These are phyloP conservation scores for Athalia circularis DNA, from an alignment of 2,888 invertebrate genomes.

Conservation along the genomic window DNA sequence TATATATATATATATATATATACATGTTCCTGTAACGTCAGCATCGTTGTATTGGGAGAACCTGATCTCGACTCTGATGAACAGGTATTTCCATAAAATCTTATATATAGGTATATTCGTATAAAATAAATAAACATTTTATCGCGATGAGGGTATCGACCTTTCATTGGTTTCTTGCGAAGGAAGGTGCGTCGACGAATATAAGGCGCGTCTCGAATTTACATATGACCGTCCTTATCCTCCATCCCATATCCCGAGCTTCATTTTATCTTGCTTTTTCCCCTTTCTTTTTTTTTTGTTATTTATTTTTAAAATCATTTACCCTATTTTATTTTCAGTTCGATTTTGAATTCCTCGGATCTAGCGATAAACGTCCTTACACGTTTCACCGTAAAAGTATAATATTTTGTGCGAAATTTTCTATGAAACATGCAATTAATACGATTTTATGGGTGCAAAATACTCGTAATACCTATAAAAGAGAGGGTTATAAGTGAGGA, in stretches of 20 bases:
- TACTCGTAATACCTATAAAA: not conserved
- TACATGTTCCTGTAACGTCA: not conserved
- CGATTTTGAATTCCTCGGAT: not conserved
- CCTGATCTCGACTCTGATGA: too few species aligned
- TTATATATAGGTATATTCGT: not conserved
- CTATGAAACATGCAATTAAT: too few species aligned
- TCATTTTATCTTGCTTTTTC: constrained; percentile 10
- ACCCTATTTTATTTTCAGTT: constrained; percentile 16
- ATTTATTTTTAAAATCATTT: constrained; percentile 20
- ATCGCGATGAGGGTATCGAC: constrained; percentile 34
- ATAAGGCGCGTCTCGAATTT: constrained; percentile 36
- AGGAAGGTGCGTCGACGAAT: constrained; percentile 19
- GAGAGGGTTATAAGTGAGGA: not conserved
- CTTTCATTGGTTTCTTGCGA: not conserved
- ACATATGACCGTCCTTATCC: constrained; percentile 30
- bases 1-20: not conserved
- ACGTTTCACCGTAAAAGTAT: too few species aligned
- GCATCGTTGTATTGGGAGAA: too few species aligned
- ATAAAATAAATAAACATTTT: not conserved
- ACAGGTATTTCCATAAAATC: constrained; percentile 28
- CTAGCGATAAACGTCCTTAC: too few species aligned
- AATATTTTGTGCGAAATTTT: too few species aligned
- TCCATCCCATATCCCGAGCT: constrained; percentile 6
- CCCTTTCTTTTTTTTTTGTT: constrained; percentile 17
- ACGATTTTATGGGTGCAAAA: too few species aligned